Conservation (phyloP, 2,113 vertebrate species). For the Felis catus region F.catus_Fca126_mat1.0 CM031415.1:195142001-195142500, state of each 20-base stretch:
- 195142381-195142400: background rate
- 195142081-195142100: background rate
- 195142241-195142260: background rate
- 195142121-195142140: background rate
- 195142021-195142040: background rate
- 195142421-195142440: background rate
- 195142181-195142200: background rate
- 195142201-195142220: background rate
- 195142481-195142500: background rate
- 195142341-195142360: background rate
- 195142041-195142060: background rate
- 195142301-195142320: background rate
- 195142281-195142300: background rate
- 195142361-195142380: background rate
- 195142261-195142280: background rate
- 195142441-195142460: background rate
- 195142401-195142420: background rate
- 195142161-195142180: background rate
- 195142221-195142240: background rate
- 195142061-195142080: background rate
- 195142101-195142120: background rate
- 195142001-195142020: background rate
- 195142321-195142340: background rate
- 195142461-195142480: background rate
- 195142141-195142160: background rate